Conservation (phyloP, 2,113 vertebrate genomes). For the Rousettus leschenaultii region DNA sequence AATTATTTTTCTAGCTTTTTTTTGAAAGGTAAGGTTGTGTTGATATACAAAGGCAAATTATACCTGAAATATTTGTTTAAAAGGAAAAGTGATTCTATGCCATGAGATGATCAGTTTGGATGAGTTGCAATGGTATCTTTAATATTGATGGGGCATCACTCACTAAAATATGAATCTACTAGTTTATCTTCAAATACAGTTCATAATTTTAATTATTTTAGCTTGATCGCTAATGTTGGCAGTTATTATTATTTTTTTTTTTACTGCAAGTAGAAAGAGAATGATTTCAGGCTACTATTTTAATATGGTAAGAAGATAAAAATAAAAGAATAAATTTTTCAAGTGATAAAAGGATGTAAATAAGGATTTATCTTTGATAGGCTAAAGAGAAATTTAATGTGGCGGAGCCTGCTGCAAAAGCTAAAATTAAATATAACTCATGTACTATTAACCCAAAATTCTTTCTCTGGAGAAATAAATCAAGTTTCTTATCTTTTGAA, state of each 20-base stretch:
- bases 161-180: neutral
- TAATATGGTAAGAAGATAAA: neutral
- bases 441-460: neutral
- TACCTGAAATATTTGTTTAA: neutral
- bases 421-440: neutral
- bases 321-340: neutral
- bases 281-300: neutral
- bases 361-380: neutral
- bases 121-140: neutral
- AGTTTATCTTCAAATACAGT: neutral
- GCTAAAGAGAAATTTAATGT: neutral
- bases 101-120: neutral
- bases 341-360: neutral
- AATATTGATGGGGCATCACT: neutral
- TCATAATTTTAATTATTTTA: constrained; percentile 4
- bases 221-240: neutral
- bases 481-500: neutral
- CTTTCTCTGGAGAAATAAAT: neutral
- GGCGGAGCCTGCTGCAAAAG: neutral
- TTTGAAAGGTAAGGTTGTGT: neutral
- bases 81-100: neutral
- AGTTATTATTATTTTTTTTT: neutral
- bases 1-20: neutral
- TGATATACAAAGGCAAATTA: neutral
- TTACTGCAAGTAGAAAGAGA: neutral